phyloP scores from a whole-genome alignment of 2,113 vertebrate genomes.

The Megaleporinus macrocephalus region DNA sequence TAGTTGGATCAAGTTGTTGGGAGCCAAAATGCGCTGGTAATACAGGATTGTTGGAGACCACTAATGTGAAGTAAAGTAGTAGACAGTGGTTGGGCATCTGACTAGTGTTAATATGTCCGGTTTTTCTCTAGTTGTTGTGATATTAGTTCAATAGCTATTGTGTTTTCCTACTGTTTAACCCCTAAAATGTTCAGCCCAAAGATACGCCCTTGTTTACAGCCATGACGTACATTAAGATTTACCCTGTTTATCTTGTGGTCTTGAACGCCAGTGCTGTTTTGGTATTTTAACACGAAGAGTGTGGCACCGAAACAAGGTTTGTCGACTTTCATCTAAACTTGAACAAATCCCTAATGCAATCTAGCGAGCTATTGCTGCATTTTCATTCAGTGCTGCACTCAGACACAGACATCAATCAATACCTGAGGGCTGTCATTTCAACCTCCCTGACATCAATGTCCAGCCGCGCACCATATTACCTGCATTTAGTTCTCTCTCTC shows the following conservation, averaged over 20 bases:
- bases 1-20: too few relatives aligned
- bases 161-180: too few relatives aligned
- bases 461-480: neutral
- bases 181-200: too few relatives aligned
- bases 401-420: neutral
- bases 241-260: neutral
- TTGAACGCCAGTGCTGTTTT: neutral
- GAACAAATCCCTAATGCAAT: neutral
- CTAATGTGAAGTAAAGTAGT: too few relatives aligned
- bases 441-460: neutral
- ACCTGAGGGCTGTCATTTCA: neutral
- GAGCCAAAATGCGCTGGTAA: too few relatives aligned
- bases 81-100: too few relatives aligned
- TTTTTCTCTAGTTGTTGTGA: too few relatives aligned
- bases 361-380: neutral
- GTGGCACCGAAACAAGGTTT: neutral
- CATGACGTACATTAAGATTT: neutral
- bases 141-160: too few relatives aligned
- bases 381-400: constrained; percentile 9
- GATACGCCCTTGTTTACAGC: too few relatives aligned
- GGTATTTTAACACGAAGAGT: neutral
- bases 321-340: neutral
- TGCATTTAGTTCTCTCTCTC: neutral
- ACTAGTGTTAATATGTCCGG: too few relatives aligned
- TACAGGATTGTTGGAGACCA: too few relatives aligned